Evolutionary conservation across 2,113 vertebrate genomes (phyloP).

Genomic region (Brachyhypopomus occidentalis): DNA sequence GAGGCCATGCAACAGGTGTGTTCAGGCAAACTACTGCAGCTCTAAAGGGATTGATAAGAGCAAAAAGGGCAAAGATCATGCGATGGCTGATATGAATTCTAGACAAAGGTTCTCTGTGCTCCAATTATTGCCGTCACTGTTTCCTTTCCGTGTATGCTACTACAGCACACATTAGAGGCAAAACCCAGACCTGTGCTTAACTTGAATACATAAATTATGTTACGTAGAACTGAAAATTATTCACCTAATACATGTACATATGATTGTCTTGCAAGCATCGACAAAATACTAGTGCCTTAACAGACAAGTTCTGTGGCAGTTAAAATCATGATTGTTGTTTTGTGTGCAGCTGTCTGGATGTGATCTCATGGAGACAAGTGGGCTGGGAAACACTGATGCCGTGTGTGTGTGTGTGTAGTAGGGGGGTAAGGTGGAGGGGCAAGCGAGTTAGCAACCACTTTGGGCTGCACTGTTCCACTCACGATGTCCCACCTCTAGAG

Average conservation of each 20-base stretch:
- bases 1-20: neutral
- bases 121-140: neutral
- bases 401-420: neutral
- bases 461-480: conserved; percentile 30
- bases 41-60: neutral
- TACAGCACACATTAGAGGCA: neutral
- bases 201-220: neutral
- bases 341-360: too few relatives aligned
- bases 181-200: neutral
- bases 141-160: neutral
- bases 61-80: conserved; percentile 3
- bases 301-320: too few relatives aligned
- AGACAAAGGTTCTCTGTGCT: neutral
- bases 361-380: too few relatives aligned
- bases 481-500: conserved; percentile 24
- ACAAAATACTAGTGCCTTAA: too few relatives aligned
- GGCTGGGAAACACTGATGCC: too few relatives aligned
- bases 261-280: too few relatives aligned
- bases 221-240: neutral
- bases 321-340: too few relatives aligned
- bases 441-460: neutral
- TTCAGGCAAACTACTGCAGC: neutral
- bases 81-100: neutral
- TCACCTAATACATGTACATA: too few relatives aligned
- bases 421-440: neutral